Evolutionary conservation across 2,113 vertebrate genomes (phyloP).

Genomic region (Monarcha castaneiventris): DNA sequence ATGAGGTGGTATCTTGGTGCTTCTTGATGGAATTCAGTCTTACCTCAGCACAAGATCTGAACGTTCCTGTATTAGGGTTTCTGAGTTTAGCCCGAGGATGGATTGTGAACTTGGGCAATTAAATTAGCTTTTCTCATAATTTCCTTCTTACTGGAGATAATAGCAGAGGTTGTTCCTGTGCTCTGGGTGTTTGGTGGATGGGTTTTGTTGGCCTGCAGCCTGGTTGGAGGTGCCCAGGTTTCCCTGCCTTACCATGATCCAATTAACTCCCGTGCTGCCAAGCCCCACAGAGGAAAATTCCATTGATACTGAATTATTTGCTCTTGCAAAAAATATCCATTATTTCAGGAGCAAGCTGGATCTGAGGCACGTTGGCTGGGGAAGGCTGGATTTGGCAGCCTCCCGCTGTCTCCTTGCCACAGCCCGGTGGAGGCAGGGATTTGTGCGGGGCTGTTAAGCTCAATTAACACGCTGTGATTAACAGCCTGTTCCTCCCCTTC

Average conservation of each 20-base stretch:
- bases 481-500: neutral
- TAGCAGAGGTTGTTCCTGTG: neutral
- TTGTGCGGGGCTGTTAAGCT: neutral
- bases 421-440: neutral
- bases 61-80: neutral
- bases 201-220: neutral
- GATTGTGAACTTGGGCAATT: neutral
- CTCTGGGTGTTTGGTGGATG: neutral
- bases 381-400: neutral
- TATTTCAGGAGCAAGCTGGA: neutral
- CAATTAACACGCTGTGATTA: neutral
- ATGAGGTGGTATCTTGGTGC: neutral
- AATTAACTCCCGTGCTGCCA: neutral
- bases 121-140: neutral
- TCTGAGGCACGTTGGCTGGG: neutral
- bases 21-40: neutral
- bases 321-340: rapidly evolving
- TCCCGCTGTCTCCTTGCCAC: neutral
- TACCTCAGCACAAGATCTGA: neutral
- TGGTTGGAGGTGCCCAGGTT: neutral
- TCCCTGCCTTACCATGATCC: neutral
- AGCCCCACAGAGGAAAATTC: neutral
- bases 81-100: neutral
- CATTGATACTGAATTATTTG: neutral
- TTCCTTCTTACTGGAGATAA: neutral